Evolutionary conservation across 2,888 invertebrate genomes (phyloP), one percentile per base, ranked within the genome.

Genomic region (Ormia ochracea): DNA sequence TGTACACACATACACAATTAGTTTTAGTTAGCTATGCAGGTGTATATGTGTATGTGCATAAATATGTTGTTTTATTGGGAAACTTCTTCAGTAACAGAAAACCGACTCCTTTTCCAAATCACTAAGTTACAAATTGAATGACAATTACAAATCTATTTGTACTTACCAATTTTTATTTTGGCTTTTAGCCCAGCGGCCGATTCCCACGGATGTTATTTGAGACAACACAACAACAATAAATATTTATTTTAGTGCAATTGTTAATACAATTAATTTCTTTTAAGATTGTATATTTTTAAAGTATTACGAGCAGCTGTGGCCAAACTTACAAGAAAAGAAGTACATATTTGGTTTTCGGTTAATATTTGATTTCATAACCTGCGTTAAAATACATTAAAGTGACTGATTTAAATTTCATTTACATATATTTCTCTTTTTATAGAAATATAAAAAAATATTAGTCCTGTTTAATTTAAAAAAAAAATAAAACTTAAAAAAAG

Each of bases 101-200:
- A 36, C 10, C 4, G 9, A 10, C n/a, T 10, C 10, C n/a, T 36
- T 36, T 36, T 10, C 4, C n/a, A 36, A 6, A 5, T 41, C 28
- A 28, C 2, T 14, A 6, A n/a, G 21, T 31, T 7, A 31, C 7
- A 10, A 61, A 61, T 1, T 59, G 9, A 28, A 52, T n/a, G n/a
- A n/a, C n/a, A n/a, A n/a, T n/a, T n/a, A n/a, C n/a, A n/a, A n/a
- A n/a, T n/a, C n/a, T n/a, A n/a, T n/a, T n/a, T n/a, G n/a, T n/a
- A 69, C 68, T 69, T 69, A 69, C 68, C 68, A 56, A 56, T 52
- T 33, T 3, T 43, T 43, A 2, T 28, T 45, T 45, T 45, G 33
- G 45, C 33, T 45, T 26, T 45, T 21, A 56, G 56, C 56, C 56
- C 33, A 56, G 28, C 6, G 56, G 45, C 14, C 52, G 56, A 23